Base-by-base conservation (phyloP, 2,888 invertebrate genomes). In the Pristionchus japonicus region DNA sequence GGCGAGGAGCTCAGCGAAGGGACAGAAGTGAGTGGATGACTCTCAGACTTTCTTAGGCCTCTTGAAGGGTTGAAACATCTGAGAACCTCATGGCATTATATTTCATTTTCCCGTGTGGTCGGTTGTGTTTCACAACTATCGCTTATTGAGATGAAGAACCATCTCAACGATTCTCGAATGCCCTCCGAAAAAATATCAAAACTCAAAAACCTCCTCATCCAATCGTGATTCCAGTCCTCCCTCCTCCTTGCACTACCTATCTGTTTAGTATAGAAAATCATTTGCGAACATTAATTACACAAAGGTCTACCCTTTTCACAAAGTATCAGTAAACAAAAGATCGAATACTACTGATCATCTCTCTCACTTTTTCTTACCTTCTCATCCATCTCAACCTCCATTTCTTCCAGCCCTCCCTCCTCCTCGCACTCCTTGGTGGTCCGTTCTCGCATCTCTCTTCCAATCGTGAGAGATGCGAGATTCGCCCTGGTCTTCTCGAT, bases 401-500 rank as follows among this genome's bases (percentile, higher is more conserved):
- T 23, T 13, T 13, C 6, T 64, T 67, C n/a, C 74, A 77, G 74
- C n/a, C 74, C 74, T 6, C 77, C 77, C 11, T 70, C 70, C 37
- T 67, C 70, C 40, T 27, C 67, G 1, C 70, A 67, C 13, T 87
- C 89, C 27, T 89, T 91, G 40, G 88, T 88, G 47, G 90, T 89
- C 15, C 86, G 90, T 23, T 90, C 90, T 57, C 88, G 89, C 47
- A 77, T 90, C 23, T 88, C 88, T 40, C 82, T 92, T 27, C 80
- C 86, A 27, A 74, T 93, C 47, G 87, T 89, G 52, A 87, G 86
- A 20, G 92, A 93, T 86, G 83, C 89, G 3, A 74, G 89, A 15
- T 89, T 92, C 77, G 92, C 93, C 13, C 87, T 94, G 6, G 92
- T 94, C 4, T 94, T 94, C 88, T 84, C 91, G 0, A 70, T 94